Percentiles rank a stretch among this genome's conserved stretches.
Evolutionary conservation across 2,888 invertebrate species (phyloP).

Genomic region (Drosophila cognata): DNA sequence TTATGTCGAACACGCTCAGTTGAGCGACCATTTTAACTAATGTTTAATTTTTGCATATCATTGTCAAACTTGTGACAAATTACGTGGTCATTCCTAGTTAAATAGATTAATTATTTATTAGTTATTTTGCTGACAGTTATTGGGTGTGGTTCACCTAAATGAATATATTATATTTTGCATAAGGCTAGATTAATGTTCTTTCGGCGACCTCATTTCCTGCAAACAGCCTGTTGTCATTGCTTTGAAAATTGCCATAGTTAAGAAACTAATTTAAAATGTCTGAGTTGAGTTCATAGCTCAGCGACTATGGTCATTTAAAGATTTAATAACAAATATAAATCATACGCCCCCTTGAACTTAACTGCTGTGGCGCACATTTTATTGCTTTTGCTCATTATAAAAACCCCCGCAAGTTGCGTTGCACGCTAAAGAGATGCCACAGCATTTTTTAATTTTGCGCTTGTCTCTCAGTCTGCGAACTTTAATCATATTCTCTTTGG

Average conservation of each 20-base stretch:
- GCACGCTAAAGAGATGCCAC: conserved; percentile 62
- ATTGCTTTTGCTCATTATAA: conserved; percentile 74
- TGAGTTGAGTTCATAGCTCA: conserved; percentile 14
- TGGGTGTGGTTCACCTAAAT: not conserved
- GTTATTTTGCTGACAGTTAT: not conserved
- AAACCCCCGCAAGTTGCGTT: conserved; percentile 47
- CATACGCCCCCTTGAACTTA: conserved; percentile 63
- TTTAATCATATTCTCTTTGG: conserved; percentile 74
- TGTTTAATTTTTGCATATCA: not conserved
- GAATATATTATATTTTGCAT: not conserved
- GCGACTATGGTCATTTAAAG: conserved; percentile 54
- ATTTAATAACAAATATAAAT: conserved; percentile 75
- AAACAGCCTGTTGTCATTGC: conserved; percentile 9
- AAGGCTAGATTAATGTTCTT: conserved; percentile 15
- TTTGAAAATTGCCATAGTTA: conserved; percentile 50
- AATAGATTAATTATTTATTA: not conserved
- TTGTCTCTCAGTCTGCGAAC: conserved; percentile 58
- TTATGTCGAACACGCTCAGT: not conserved
- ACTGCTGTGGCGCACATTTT: conserved; percentile 54
- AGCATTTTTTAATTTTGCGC: conserved; percentile 74
- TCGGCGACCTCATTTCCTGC: conserved; percentile 10
- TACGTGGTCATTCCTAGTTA: not conserved
- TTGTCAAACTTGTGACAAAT: not conserved
- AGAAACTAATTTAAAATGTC: conserved; percentile 52
- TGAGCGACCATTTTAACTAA: not conserved